Evolutionary conservation across 2,113 vertebrate species (phyloP).

Genomic region (Catharus bicknelli): DNA sequence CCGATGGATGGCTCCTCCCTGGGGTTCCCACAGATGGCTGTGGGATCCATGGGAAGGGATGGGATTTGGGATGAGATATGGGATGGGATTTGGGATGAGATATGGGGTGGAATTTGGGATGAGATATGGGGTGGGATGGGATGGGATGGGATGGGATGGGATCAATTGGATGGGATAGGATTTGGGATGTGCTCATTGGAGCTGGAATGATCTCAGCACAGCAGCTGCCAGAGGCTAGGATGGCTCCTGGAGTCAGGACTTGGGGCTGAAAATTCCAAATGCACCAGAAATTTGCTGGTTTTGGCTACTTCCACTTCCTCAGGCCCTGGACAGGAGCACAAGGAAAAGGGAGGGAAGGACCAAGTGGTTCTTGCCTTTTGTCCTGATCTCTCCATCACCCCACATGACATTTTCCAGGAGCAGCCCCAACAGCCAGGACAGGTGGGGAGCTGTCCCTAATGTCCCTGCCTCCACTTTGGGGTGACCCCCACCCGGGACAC

Average conservation of each 20-base stretch:
- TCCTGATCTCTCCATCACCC: background rate
- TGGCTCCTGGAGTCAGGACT: rapidly evolving
- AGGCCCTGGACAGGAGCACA: background rate
- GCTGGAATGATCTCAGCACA: background rate
- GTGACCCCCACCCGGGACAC: background rate
- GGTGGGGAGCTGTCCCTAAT: rapidly evolving
- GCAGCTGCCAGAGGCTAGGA: background rate
- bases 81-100: too few relatives aligned
- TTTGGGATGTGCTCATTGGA: background rate
- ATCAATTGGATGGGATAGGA: too few relatives aligned
- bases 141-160: too few relatives aligned
- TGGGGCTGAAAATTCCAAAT: background rate
- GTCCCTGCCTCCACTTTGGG: background rate
- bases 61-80: too few relatives aligned
- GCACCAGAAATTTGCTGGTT: rapidly evolving
- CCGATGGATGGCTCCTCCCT: background rate
- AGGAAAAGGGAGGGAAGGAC: background rate
- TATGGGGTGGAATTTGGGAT: too few relatives aligned
- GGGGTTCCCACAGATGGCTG: background rate
- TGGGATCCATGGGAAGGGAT: background rate
- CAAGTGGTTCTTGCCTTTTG: rapidly evolving
- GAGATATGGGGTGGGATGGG: too few relatives aligned
- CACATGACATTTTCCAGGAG: rapidly evolving
- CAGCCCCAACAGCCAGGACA: background rate
- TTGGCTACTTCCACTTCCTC: background rate